Evolutionary conservation across 2,113 vertebrate genomes (phyloP), one percentile per base, ranked within the genome.

Genomic region (Cathartes aura): DNA sequence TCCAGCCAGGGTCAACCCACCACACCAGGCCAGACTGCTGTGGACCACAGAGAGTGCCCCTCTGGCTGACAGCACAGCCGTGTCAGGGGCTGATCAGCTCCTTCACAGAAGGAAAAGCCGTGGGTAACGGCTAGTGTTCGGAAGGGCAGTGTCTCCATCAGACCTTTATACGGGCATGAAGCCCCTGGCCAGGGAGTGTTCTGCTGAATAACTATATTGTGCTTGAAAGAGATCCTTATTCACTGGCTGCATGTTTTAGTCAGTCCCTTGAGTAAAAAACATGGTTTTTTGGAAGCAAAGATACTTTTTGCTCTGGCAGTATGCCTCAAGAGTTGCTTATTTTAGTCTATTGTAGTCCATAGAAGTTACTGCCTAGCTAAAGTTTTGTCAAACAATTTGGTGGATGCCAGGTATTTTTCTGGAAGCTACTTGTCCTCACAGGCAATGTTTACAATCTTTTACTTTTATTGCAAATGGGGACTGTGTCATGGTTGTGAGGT

Each of bases 381-480:
- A 19, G 45, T 56, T 94, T 94, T 76, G 27, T 81, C 63, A 76
- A 47, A 73, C 40, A 76, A 6, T 23, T 56, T 66, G 11, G 36
- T 87, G 18, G 30, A 78, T 76, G 12, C n/a, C 67, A 83, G 45
- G 6, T 82, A 62, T 82, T 90, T 82, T 78, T 85, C 66, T 90
- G 60, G 64, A 88, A 71, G 16, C 14, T 58, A 27, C 36, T 27
- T 58, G 27, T 79, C 60, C 50, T 36, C 59, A 70, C 16, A 78
- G 63, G 50, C 70, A 92, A 4, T n/a, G 14, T 56, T 78, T 84
- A 27, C 50, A n/a, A 42, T 48, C 32, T 62, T 56, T 76, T 68
- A 6, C 10, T 74, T 64, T 53, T 63, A 11, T 71, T 80, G 52
- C 24, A 63, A 74, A 58, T 3, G 5, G 8, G n/a, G 34, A 36